Evolutionary conservation across 2,113 vertebrate species (phyloP).

Genomic region (Scytalopus superciliaris): DNA sequence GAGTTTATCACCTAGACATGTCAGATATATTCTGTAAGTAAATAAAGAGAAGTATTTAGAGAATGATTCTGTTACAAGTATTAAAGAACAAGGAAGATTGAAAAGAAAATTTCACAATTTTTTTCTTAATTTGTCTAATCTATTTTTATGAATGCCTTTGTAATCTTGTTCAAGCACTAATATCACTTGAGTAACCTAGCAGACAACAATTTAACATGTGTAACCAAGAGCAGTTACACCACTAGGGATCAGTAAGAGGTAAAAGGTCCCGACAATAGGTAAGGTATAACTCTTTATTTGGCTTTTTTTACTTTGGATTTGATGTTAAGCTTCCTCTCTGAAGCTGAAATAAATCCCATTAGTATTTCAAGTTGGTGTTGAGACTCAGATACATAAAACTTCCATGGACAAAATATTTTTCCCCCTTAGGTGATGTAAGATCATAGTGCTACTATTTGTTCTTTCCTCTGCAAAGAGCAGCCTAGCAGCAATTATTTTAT

Average conservation of each 20-base stretch:
- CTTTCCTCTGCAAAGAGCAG: neutral
- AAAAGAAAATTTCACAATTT: neutral
- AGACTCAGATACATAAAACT: neutral
- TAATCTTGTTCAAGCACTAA: neutral
- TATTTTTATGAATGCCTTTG: neutral
- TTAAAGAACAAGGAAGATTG: neutral
- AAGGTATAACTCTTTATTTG: neutral
- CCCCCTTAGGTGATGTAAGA: neutral
- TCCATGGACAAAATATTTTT: neutral
- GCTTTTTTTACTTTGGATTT: neutral
- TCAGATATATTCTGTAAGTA: neutral
- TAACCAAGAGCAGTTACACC: neutral
- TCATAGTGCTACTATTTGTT: neutral
- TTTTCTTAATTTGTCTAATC: neutral
- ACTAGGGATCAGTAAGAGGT: neutral
- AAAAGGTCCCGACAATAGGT: neutral
- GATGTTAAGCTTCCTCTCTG: neutral
- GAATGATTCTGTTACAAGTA: neutral
- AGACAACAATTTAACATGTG: neutral
- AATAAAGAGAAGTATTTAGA: neutral
- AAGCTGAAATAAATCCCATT: neutral
- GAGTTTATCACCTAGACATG: fast-evolving
- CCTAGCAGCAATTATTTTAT: neutral
- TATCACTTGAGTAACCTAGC: neutral
- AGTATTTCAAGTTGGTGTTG: neutral